Evolutionary conservation across 2,888 invertebrate species (phyloP), one percentile per base, ranked within the genome.

Genomic region (Ornithoptera priamus): DNA sequence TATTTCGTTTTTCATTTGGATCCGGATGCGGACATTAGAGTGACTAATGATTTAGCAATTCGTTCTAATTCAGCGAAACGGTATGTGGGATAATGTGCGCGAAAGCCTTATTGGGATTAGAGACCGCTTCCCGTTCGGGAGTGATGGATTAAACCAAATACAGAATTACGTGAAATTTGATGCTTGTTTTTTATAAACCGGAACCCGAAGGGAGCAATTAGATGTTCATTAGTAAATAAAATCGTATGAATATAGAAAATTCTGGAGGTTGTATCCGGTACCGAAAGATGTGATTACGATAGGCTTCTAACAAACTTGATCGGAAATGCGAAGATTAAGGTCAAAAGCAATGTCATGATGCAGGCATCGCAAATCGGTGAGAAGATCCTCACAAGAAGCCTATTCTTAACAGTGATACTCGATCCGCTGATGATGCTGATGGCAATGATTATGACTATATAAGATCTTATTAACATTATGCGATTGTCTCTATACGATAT

Each of bases 21-120:
- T 10, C 39, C 36, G 36, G 59, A 59, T 64, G 17, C 64, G 58
- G 8, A 42, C 65, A 17, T 59, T 59, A 46, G 22, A 22, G n/a
- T 64, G 59, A 64, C 20, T 64, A 53, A 68, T 68, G 63, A 53
- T 56, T 60, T 50, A 68, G 68, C 63, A 1, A 68, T 68, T 59
- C 20, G 63, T 64, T 64, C 50, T 63, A 20, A 50, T 59, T 64
- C 36, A 65, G 46, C 30, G 59, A 65, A 65, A 65, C 22, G 39
- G 18, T 65, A 65, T 42, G 59, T 18, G 46, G 42, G 15, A 65
- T 65, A 46, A 59, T 58, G 42, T 7, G 10, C 46, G 46, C 46
- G 46, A 24, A 63, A 24, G 62, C 24, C 17, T 63, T 63, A 63
- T 63, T 50, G 36, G 62, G 50, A 50, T 50, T 50, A 50, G 24